These are phyloP conservation scores for Cataglyphis altisquamis DNA, from an alignment of 2,888 invertebrate genomes.

Conservation along the genomic window DNA sequence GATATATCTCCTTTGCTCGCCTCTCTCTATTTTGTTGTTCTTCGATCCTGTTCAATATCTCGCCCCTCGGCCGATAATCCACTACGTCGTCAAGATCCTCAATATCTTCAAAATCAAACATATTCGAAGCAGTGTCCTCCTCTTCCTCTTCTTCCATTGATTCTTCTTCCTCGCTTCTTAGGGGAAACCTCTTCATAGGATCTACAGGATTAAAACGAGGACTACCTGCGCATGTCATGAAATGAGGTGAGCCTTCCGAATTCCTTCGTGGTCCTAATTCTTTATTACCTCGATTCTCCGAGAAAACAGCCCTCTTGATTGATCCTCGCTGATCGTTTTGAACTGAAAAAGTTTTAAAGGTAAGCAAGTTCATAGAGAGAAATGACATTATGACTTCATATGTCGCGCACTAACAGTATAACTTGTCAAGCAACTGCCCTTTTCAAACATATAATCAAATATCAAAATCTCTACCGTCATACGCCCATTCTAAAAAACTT, in stretches of 20 bases:
- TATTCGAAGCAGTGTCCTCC: conserved; percentile 70
- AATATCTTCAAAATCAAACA: conserved; percentile 83
- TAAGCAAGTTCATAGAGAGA: conserved; percentile 13
- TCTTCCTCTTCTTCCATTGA: conserved; percentile 80
- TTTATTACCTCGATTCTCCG: conserved; percentile 71
- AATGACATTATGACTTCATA: conserved; percentile 1
- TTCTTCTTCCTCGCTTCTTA: conserved; percentile 80
- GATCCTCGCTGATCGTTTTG: conserved; percentile 72
- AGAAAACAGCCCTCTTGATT: conserved; percentile 75
- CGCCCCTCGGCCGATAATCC: conserved; percentile 84
- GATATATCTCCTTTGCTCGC: conserved; percentile 75
- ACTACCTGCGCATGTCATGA: conserved; percentile 83
- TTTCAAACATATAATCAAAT: conserved; percentile 9
- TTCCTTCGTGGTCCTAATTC: conserved; percentile 80
- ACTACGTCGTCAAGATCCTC: conserved; percentile 84
- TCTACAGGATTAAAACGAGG: conserved; percentile 78
- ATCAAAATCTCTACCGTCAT: neutral
- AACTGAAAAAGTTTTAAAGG: conserved; percentile 57
- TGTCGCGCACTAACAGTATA: neutral
- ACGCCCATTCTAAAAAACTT: neutral
- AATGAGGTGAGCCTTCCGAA: conserved; percentile 84
- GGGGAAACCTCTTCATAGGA: conserved; percentile 76
- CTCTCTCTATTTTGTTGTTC: conserved; percentile 76
- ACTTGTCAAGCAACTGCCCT: conserved; percentile 36
- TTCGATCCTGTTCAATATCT: conserved; percentile 77